Percentiles rank a stretch among this genome's conserved stretches.
These are phyloP conservation scores for Scyliorhinus canicula DNA, from an alignment of 2,797 vertebrate species.

Conservation along the genomic window DNA sequence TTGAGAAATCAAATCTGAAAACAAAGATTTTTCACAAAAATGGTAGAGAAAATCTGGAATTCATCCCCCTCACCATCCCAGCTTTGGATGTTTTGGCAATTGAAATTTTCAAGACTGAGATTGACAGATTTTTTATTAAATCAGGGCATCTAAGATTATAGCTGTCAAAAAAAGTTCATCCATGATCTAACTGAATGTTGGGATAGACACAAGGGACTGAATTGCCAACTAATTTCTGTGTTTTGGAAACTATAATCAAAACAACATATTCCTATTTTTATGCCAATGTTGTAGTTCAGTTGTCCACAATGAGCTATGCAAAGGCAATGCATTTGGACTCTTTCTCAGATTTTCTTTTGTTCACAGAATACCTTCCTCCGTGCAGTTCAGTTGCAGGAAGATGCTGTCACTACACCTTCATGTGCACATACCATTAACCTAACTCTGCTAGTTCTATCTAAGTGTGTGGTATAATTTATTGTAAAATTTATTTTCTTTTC, in stretches of 20 bases:
- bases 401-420: too few relatives aligned
- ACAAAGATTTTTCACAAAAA: not conserved
- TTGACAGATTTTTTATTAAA: not conserved
- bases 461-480: not conserved
- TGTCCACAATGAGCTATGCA: not conserved
- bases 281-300: not conserved
- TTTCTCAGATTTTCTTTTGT: not conserved
- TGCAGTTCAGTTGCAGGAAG: not conserved
- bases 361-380: not conserved
- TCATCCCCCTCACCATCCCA: not conserved
- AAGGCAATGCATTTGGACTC: not conserved
- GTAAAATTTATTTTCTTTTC: not conserved
- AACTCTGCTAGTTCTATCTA: not conserved
- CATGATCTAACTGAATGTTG: not conserved
- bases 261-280: not conserved
- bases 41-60: not conserved
- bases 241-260: not conserved
- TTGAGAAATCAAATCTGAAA: not conserved
- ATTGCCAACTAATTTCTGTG: not conserved
- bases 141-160: not conserved
- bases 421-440: not conserved
- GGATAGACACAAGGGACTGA: not conserved
- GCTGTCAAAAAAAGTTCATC: not conserved
- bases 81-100: not conserved
- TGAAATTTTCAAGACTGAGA: not conserved